phyloP scores from a whole-genome alignment of 1,140 invertebrate species.

The Hermatobates lingyangjiaoensis region DNA sequence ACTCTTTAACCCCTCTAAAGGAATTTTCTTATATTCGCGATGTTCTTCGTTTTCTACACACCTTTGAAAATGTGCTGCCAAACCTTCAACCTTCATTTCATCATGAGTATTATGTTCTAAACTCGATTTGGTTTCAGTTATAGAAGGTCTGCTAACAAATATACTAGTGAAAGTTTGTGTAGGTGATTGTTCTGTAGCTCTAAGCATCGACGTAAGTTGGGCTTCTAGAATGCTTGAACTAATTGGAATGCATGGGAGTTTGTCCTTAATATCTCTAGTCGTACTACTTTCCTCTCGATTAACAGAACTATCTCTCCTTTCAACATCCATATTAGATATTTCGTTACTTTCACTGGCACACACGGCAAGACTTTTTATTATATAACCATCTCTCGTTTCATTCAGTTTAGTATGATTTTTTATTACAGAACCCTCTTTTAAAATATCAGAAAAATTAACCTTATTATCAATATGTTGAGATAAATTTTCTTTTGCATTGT shows the following conservation, averaged over 20 bases:
- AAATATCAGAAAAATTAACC: no score
- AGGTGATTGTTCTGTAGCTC: conserved; percentile 2
- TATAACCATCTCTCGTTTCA: not conserved
- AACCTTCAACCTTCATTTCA: conserved; percentile 11
- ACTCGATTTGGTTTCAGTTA: conserved; percentile 3
- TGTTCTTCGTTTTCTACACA: conserved; percentile 9
- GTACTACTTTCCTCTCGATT: conserved; percentile 2
- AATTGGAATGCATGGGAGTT: conserved; percentile 2
- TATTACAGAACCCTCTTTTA: not conserved
- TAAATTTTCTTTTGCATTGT: no score
- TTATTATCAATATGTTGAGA: no score
- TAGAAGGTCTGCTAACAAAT: conserved; percentile 4
- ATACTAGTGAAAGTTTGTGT: conserved; percentile 9
- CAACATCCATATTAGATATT: not conserved
- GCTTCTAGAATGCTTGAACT: conserved; percentile 18
- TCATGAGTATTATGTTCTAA: conserved; percentile 7
- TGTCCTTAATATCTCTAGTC: not conserved
- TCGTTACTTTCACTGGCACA: not conserved
- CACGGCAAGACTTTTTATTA: not conserved
- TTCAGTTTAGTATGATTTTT: not conserved
- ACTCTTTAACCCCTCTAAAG: conserved; percentile 5
- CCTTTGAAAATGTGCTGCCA: conserved; percentile 12
- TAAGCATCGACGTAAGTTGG: conserved; percentile 13
- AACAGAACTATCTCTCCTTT: not conserved
- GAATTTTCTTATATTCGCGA: not conserved